Evolutionary conservation across 1,140 invertebrate genomes (phyloP).

Genomic region (Nasonia giraulti): DNA sequence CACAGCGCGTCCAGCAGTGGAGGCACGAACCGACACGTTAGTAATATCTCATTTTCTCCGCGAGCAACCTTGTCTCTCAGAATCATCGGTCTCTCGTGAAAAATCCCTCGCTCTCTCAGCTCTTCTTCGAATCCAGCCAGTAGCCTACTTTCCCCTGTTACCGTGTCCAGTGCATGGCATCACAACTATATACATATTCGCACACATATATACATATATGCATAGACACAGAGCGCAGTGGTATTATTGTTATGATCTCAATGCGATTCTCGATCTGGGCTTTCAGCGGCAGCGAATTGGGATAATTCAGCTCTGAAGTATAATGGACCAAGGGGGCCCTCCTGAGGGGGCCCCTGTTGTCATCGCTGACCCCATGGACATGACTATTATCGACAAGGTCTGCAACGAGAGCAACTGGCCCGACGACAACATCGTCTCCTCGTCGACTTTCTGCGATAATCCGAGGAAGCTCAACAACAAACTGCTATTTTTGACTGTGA

Average conservation of each 20-base stretch:
- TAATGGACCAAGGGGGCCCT: constrained; percentile 72
- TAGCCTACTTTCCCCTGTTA: constrained; percentile 44
- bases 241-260: constrained; percentile 20
- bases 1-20: constrained; percentile 14
- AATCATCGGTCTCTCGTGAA: background rate
- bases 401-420: constrained; percentile 61
- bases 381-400: constrained; percentile 64
- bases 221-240: background rate
- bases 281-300: background rate
- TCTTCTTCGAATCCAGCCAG: constrained; percentile 21
- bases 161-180: constrained; percentile 27
- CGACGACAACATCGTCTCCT: constrained; percentile 56
- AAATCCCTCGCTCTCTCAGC: constrained; percentile 1
- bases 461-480: constrained; percentile 66
- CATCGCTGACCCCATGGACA: constrained; percentile 65
- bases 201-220: background rate
- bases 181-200: background rate
- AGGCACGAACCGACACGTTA: constrained; percentile 22
- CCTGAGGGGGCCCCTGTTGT: constrained; percentile 71
- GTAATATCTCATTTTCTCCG: background rate
- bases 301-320: constrained; percentile 33
- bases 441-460: constrained; percentile 59
- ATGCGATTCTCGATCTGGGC: background rate
- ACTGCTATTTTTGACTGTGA: constrained; percentile 69
- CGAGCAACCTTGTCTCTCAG: background rate